These are phyloP conservation scores for Fopius arisanus DNA, from an alignment of 1,140 invertebrate species.

Conservation along the genomic window DNA sequence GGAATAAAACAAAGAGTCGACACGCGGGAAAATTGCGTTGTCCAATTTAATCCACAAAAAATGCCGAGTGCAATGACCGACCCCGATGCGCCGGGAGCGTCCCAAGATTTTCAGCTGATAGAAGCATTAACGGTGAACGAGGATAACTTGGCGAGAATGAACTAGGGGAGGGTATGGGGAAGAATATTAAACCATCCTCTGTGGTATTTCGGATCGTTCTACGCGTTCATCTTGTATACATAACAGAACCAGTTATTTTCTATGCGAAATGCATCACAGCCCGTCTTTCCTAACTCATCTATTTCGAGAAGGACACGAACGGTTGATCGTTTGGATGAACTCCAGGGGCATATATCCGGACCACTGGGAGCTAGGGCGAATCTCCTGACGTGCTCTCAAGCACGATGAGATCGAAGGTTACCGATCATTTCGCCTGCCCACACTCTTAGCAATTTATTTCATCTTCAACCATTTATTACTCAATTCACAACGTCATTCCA, in stretches of 20 bases:
- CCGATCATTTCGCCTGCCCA: no score
- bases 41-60: not conserved
- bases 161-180: no score
- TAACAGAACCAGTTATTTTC: constrained; percentile 8
- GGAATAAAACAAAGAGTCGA: not conserved
- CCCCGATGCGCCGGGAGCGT: not conserved
- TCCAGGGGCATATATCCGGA: constrained; percentile 1
- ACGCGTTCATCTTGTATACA: not conserved
- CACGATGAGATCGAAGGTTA: no score
- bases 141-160: not conserved
- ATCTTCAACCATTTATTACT: no score
- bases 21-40: not conserved
- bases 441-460: no score
- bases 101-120: not conserved
- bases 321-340: constrained; percentile 17
- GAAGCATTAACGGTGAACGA: not conserved
- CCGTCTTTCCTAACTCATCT: not conserved
- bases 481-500: no score
- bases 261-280: constrained; percentile 3
- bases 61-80: not conserved
- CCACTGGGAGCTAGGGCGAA: no score
- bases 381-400: no score
- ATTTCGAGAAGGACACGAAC: constrained; percentile 19
- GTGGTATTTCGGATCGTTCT: constrained; percentile 13
- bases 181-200: not conserved